phyloP scores from a whole-genome alignment of 2,113 vertebrate genomes.

The Donacobius atricapilla region DNA sequence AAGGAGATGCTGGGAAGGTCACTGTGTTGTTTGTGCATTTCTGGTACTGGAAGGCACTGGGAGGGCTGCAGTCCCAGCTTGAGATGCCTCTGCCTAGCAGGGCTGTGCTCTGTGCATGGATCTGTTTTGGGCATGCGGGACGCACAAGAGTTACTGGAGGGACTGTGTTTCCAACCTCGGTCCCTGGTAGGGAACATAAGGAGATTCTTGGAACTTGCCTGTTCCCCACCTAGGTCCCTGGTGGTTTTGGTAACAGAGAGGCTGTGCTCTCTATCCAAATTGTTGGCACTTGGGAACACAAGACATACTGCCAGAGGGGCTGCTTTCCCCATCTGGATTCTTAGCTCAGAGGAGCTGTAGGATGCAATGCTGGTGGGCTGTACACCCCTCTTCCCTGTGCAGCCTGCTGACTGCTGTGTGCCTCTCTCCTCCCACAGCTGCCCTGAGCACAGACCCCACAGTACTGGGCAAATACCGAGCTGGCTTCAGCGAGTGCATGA shows the following conservation, averaged over 20 bases:
- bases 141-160: not conserved
- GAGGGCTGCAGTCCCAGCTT: not conserved
- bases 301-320: rapidly evolving
- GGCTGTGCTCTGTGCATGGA: not conserved
- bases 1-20: rapidly evolving
- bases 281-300: not conserved
- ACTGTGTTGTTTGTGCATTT: not conserved
- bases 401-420: not conserved
- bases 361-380: not conserved
- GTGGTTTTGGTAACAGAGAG: not conserved
- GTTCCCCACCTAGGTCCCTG: not conserved
- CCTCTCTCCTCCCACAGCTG: conserved; percentile 74
- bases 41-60: not conserved
- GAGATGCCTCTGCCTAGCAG: not conserved
- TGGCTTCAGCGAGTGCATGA: conserved; percentile 98
- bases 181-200: rapidly evolving
- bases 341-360: not conserved
- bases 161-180: not conserved
- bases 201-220: not conserved
- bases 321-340: not conserved
- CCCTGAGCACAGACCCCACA: conserved; percentile 90
- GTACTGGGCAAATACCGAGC: conserved; percentile 96
- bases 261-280: rapidly evolving
- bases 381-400: rapidly evolving
- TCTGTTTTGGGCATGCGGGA: not conserved